phyloP scores from a whole-genome alignment of 2,113 vertebrate genomes.

The Cephalophus harveyi region DNA sequence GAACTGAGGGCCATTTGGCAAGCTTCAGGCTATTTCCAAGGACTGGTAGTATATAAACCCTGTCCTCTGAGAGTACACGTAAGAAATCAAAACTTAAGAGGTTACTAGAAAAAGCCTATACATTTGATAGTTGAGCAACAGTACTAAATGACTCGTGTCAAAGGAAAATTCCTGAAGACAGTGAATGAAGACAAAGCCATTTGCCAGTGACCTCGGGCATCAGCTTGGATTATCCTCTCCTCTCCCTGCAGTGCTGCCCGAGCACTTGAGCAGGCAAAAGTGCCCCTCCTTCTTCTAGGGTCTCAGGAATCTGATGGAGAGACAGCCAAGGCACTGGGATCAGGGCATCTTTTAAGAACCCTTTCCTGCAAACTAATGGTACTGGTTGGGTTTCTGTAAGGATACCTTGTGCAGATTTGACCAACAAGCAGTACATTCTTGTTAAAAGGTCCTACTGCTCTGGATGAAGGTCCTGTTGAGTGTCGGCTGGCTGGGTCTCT shows the following conservation, averaged over 20 bases:
- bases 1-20: too few species aligned
- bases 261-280: slow-evolving; percentile 39
- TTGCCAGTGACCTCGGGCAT: background rate
- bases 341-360: slow-evolving; percentile 50
- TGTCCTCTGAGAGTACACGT: too few species aligned
- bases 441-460: background rate
- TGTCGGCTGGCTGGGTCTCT: background rate
- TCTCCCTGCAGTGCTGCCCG: background rate
- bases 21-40: too few species aligned
- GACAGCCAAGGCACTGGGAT: slow-evolving; percentile 22
- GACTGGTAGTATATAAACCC: too few species aligned
- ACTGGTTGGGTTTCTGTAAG: background rate
- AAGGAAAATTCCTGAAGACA: too few species aligned
- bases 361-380: slow-evolving; percentile 29
- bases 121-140: too few species aligned
- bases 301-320: background rate
- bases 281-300: background rate
- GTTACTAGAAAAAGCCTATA: too few species aligned
- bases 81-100: too few species aligned
- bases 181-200: background rate
- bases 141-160: too few species aligned
- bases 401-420: rapidly evolving
- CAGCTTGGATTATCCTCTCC: background rate
- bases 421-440: background rate
- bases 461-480: background rate